Evolutionary conservation across 2,888 invertebrate species (phyloP), one percentile per base, ranked within the genome.

Genomic region (Mylabris sibirica): DNA sequence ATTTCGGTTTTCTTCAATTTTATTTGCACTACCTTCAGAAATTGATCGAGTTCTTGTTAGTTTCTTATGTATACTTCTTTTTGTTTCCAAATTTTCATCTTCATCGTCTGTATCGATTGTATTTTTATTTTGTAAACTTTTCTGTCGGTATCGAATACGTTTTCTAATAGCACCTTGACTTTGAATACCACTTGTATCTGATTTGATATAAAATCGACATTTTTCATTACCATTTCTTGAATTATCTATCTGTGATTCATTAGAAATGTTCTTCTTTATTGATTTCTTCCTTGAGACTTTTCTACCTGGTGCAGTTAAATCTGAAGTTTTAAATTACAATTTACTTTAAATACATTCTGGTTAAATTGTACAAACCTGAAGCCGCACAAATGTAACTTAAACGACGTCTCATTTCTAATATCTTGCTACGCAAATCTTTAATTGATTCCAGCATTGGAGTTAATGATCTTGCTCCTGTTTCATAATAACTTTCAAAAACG

Each of bases 391-490:
- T 76, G 68, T 83, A 83, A 68, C 81, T 85, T 22, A 86, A 75
- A 68, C 83, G 82, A 70, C 85, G 75, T 72, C 85, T 80, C 17
- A 86, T 75, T 71, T 86, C 86, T 53, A 84, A 77, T 57, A 86
- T 81, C 79, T 85, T 87, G 53, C 74, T 74, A 30, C 76, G 78
- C 30, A 83, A 75, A 57, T 80, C 78, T 70, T 74, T 75, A 12
- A 76, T 71, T 24, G 64, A 59, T 60, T 78, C 78, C 41, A 74
- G 71, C 0, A 73, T 66, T 3, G 74, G 60, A 61, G 59, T 67
- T 59, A 70, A 26, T 34, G 66, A 68, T 35, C 65, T 11, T 14
- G 64, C 64, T 14, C 67, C 68, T 1, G 59, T 26, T 53, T 69
- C 67, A 30, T 61, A 20, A n/a, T 62, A 41, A 38, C 59, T 61